These are phyloP conservation scores for Leptodactylus fuscus DNA, from an alignment of 2,113 vertebrate species.

Conservation along the genomic window DNA sequence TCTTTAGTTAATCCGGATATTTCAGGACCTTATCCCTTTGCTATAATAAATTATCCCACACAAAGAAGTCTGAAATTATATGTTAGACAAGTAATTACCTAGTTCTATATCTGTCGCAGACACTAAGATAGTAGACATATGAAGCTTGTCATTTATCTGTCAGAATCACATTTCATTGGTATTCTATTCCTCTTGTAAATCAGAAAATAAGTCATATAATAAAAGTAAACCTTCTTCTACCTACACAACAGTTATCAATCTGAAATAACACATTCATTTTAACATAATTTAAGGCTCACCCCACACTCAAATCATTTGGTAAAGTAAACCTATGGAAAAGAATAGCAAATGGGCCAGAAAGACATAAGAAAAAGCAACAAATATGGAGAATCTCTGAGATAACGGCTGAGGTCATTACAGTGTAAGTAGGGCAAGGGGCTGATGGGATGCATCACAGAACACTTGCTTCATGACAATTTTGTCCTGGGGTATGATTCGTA, in stretches of 20 bases:
- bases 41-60: background rate
- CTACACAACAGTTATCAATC: background rate
- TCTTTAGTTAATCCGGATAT: background rate
- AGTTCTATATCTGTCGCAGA: constrained; percentile 18
- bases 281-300: background rate
- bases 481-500: too few relatives aligned
- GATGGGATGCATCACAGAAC: too few relatives aligned
- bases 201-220: background rate
- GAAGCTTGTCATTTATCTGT: constrained; percentile 21
- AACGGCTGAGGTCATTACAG: too few relatives aligned
- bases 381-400: too few relatives aligned
- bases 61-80: background rate
- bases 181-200: constrained; percentile 10
- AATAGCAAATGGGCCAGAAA: background rate
- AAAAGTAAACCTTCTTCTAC: constrained; percentile 8
- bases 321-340: background rate
- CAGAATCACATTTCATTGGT: background rate
- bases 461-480: too few relatives aligned
- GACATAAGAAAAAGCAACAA: too few relatives aligned
- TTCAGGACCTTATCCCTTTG: background rate
- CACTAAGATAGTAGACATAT: background rate
- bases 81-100: constrained; percentile 5
- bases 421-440: too few relatives aligned
- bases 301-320: background rate
- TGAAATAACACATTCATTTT: background rate